Percentiles rank a stretch among this genome's conserved stretches.
Evolutionary conservation across 92 coral and sea anemone genomes (phyloP).

Genomic region (Hydrozoanthus gracilis): DNA sequence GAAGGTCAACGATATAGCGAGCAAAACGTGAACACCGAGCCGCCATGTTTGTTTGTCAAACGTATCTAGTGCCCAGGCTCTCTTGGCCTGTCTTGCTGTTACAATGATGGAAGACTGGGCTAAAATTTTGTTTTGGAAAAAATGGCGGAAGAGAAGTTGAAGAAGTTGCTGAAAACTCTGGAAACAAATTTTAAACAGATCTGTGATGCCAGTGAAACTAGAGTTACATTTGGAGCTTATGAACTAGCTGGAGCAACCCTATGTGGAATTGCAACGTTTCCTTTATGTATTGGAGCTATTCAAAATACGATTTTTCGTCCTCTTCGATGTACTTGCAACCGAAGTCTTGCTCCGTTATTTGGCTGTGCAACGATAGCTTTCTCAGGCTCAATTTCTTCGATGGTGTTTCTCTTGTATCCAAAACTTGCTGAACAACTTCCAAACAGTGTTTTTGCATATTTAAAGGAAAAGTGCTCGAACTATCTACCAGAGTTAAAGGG

Average conservation of each 20-base stretch:
- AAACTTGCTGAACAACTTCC: constrained; percentile 45
- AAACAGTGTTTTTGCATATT: constrained; percentile 1
- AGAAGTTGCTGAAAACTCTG: constrained; percentile 40
- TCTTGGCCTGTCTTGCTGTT: neutral
- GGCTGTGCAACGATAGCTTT: constrained; percentile 77
- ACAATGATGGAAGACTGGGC: neutral
- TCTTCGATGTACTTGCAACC: constrained; percentile 74
- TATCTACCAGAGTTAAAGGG: constrained; percentile 24
- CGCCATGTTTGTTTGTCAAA: constrained; percentile 32
- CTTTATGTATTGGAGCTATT: constrained; percentile 73
- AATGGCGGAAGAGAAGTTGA: constrained; percentile 77
- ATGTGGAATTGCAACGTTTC: constrained; percentile 72
- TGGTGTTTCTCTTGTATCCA: constrained; percentile 65
- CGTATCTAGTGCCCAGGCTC: constrained; percentile 4
- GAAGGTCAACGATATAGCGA: constrained; percentile 1
- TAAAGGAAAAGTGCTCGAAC: constrained; percentile 29
- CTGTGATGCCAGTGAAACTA: constrained; percentile 1
- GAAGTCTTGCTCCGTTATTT: constrained; percentile 52
- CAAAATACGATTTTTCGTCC: constrained; percentile 90
- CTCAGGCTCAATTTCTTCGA: constrained; percentile 73
- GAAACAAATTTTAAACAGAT: constrained; percentile 47
- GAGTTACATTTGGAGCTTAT: constrained; percentile 38
- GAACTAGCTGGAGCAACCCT: constrained; percentile 62
- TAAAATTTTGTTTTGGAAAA: neutral
- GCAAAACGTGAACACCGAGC: neutral